Base-by-base conservation (phyloP, 2,113 vertebrate genomes). In the Callopanchax toddi region DNA sequence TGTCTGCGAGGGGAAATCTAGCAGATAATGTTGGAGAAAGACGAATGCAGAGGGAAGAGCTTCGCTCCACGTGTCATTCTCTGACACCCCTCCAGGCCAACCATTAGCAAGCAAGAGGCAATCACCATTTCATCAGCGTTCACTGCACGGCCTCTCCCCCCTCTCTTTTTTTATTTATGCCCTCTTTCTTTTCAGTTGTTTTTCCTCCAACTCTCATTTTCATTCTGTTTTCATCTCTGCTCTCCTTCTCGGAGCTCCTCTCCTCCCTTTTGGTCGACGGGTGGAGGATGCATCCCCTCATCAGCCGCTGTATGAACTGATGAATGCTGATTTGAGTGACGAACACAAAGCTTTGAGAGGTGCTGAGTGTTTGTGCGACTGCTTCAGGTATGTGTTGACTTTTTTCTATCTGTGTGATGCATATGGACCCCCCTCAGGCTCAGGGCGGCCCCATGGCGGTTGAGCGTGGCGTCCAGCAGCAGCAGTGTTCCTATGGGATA, bases 61-160 rank as follows among this genome's bases (percentile, higher is more conserved):
- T 83, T 78, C 78, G 77, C 82, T 71, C 70, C 62, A 54, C 83
- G 74, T 77, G 82, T 64, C 69, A 66, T 86, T 84, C 60, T 78
- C 76, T 54, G 71, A 84, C 79, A 74, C 59, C 78, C 76, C 89
- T 85, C 58, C 76, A 80, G 89, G 86, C 79, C 74, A 76, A 84
- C 81, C 86, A 92, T 93, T 91, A 92, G 79, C 77, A 83, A 82
- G 85, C 87, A 78, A 84, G 76, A 89, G 80, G 80, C 87, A 91
- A 90, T 91, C 85, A 89, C 82, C 89, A 89, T 92, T 92, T 89
- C 85, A 90, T 90, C 90, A 88, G 74, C 18, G 62, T 82, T 82
- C 78, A 55, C 74, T 1, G 39, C 79, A 83, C 69, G 44, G 44
- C 63, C 71, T 73, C 75, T 44, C 62, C 67, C 46, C 64, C 62